A percentile compares a stretch with the other conserved stretches of the same genome.
phyloP scores from a whole-genome alignment of 2,113 vertebrate species.

The Xenopus laevis region DNA sequence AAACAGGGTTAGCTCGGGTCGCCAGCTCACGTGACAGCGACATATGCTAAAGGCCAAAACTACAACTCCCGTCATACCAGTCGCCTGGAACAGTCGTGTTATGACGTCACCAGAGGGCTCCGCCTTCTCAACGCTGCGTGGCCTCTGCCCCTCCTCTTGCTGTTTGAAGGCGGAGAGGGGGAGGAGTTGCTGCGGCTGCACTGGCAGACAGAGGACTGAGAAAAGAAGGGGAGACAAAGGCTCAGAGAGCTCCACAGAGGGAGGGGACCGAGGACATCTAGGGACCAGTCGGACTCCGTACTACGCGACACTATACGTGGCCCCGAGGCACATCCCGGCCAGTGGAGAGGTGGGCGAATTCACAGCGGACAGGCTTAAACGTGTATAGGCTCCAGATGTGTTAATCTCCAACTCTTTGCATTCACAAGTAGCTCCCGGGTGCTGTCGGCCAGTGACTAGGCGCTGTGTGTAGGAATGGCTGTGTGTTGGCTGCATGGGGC shows the following conservation, averaged over 20 bases:
- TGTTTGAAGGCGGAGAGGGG: constrained; percentile 21
- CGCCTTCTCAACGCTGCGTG: constrained; percentile 8
- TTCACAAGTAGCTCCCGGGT: neutral
- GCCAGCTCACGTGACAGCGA: constrained; percentile 16
- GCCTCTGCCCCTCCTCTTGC: neutral
- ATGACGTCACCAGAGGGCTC: constrained; percentile 9
- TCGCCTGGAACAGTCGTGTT: neutral
- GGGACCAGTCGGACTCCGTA: constrained; percentile 17
- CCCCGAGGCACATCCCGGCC: neutral
- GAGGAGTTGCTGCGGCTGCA: constrained; percentile 22
- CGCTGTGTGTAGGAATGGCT: no score
- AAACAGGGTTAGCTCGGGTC: constrained; percentile 27
- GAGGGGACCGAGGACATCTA: neutral
- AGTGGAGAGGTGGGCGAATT: neutral
- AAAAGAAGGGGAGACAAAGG: constrained; percentile 16
- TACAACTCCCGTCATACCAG: constrained; percentile 31
- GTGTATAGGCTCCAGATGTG: neutral
- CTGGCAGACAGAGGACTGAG: constrained; percentile 31
- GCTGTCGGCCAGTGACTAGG: no score
- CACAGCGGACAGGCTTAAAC: neutral
- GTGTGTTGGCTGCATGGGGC: no score
- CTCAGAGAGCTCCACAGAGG: neutral
- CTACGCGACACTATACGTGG: constrained; percentile 1
- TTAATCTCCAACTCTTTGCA: neutral
- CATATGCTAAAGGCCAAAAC: neutral